Conservation (phyloP, 2,888 invertebrate genomes). For the Cistogaster globosa region DNA sequence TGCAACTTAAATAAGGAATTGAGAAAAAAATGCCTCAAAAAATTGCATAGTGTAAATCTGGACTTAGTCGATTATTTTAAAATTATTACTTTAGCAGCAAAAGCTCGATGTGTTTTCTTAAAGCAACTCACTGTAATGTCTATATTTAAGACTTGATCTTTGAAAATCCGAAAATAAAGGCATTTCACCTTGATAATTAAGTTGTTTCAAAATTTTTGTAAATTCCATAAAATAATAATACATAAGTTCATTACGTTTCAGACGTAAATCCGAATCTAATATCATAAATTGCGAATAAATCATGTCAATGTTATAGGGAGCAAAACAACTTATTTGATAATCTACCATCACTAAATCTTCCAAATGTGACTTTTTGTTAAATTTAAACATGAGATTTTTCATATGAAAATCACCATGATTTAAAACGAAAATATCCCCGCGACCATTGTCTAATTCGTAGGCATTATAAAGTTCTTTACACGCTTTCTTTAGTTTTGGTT, state of each 20-base stretch:
- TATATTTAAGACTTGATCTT: constrained; percentile 68
- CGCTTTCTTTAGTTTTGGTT: constrained; percentile 45
- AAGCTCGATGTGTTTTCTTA: neutral
- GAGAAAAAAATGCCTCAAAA: too few species aligned
- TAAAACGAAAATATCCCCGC: constrained; percentile 72
- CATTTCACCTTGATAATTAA: constrained; percentile 69
- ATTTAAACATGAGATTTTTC: constrained; percentile 77
- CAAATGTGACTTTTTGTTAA: constrained; percentile 48
- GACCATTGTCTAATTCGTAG: constrained; percentile 7
- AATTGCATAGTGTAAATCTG: too few species aligned
- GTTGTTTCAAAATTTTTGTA: constrained; percentile 57
- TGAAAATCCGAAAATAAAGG: constrained; percentile 70
- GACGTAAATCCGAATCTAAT: constrained; percentile 56
- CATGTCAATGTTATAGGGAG: constrained; percentile 68
- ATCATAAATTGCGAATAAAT: constrained; percentile 69
- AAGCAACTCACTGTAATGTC: constrained; percentile 60
- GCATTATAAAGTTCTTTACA: constrained; percentile 51
- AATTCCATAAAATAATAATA: constrained; percentile 71
- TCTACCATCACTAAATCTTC: constrained; percentile 66
- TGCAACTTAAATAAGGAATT: too few species aligned
- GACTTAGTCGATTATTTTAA: too few species aligned
- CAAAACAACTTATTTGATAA: constrained; percentile 71
- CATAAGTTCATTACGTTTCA: constrained; percentile 65
- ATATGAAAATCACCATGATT: constrained; percentile 79
- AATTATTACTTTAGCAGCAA: too few species aligned